A percentile compares a stretch with the other conserved stretches of the same genome.
phyloP scores from a whole-genome alignment of 2,797 vertebrate genomes.

The Falco concolor region DNA sequence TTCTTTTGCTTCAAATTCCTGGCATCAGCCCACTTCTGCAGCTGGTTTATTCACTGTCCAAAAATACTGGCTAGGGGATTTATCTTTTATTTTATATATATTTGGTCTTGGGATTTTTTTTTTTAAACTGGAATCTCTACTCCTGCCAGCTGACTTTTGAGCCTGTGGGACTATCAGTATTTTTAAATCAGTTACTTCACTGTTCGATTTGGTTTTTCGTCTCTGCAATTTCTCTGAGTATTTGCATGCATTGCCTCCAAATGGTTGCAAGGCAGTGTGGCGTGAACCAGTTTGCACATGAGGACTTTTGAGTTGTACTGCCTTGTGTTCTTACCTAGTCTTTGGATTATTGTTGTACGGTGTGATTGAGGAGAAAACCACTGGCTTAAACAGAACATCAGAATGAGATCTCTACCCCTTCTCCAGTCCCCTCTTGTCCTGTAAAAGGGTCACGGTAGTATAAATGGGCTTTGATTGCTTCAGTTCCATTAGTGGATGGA shows the following conservation, averaged over 20 bases:
- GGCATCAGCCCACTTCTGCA: conserved; percentile 56
- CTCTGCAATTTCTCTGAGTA: background rate
- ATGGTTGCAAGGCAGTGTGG: background rate
- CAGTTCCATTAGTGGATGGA: background rate
- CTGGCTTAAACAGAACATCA: background rate
- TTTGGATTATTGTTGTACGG: background rate
- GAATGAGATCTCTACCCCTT: background rate
- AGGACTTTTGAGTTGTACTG: background rate
- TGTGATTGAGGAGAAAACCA: background rate
- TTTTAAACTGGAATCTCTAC: conserved; percentile 25
- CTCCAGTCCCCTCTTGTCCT: background rate
- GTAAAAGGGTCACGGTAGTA: background rate
- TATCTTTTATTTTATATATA: conserved; percentile 48
- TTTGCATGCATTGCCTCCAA: background rate
- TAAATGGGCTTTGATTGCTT: background rate
- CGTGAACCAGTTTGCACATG: background rate
- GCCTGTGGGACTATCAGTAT: conserved; percentile 17
- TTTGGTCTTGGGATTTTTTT: background rate
- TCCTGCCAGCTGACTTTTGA: conserved; percentile 45
- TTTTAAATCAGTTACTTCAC: conserved; percentile 45
- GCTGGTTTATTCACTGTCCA: conserved; percentile 72
- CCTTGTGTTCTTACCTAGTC: background rate
- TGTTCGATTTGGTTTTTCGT: conserved; percentile 43
- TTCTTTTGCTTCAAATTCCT: conserved; percentile 49
- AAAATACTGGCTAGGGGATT: conserved; percentile 58